Evolutionary conservation across 64 coral and sea anemone species (phyloP).

Genomic region (Montipora efflorescens): DNA sequence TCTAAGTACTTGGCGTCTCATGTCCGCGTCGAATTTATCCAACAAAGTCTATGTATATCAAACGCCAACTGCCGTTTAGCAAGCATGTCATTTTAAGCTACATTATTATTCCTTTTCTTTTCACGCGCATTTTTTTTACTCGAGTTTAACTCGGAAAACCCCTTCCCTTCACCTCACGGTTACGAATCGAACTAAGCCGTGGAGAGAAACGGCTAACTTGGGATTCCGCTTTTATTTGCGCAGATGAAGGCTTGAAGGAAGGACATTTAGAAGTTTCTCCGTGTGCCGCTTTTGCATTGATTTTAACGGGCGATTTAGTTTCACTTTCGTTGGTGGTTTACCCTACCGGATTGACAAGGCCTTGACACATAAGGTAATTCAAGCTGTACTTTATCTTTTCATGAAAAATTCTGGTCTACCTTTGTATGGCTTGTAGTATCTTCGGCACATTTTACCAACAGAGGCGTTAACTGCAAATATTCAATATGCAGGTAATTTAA

Average conservation of each 20-base stretch:
- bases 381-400: neutral
- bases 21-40: too few relatives aligned
- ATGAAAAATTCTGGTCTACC: neutral
- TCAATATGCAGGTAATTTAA: neutral
- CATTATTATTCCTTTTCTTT: too few relatives aligned
- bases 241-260: neutral
- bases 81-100: too few relatives aligned
- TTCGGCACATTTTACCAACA: neutral
- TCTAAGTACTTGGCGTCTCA: too few relatives aligned
- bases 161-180: neutral
- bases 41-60: too few relatives aligned
- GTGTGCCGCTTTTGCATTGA: neutral
- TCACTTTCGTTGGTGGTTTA: neutral
- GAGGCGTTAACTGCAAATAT: neutral
- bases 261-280: too few relatives aligned
- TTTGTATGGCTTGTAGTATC: neutral
- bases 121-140: too few relatives aligned
- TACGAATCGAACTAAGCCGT: neutral
- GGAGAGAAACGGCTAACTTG: constrained; percentile 4
- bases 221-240: neutral
- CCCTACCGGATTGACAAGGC: neutral
- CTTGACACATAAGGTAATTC: neutral
- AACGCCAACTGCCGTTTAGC: too few relatives aligned
- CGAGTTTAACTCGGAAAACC: neutral
- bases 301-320: neutral